These are phyloP conservation scores for Austrofundulus limnaeus DNA, from an alignment of 2,113 vertebrate species.

Conservation along the genomic window DNA sequence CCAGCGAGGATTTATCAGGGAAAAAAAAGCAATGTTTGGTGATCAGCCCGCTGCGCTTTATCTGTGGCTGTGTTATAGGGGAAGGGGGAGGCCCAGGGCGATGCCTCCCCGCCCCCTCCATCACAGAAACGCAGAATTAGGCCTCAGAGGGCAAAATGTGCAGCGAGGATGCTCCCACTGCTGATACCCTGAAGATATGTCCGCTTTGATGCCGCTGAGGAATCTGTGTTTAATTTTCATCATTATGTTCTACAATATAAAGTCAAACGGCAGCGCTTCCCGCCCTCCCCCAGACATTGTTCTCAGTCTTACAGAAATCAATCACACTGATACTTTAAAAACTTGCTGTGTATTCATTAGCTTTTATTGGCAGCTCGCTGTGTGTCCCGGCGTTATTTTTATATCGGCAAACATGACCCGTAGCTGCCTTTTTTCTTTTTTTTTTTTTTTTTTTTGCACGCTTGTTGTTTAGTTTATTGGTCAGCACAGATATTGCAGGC, in stretches of 20 bases:
- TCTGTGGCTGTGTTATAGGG: constrained; percentile 8
- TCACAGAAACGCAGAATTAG: constrained; percentile 16
- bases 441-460: constrained; percentile 1
- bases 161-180: constrained; percentile 40
- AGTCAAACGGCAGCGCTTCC: constrained; percentile 36
- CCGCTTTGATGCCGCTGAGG: constrained; percentile 40
- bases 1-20: constrained; percentile 48
- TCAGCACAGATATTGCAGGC: constrained; percentile 47
- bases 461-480: constrained; percentile 67
- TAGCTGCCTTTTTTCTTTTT: constrained; percentile 39
- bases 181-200: constrained; percentile 56
- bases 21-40: constrained; percentile 55
- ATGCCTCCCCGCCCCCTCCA: constrained; percentile 2
- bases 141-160: constrained; percentile 46
- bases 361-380: constrained; percentile 17
- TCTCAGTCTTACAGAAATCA: constrained; percentile 34
- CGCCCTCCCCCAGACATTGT: constrained; percentile 21
- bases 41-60: constrained; percentile 57
- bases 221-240: constrained; percentile 53
- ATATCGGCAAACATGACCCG: constrained; percentile 36
- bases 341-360: constrained; percentile 28
- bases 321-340: constrained; percentile 27
- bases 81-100: constrained; percentile 38
- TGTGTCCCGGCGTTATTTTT: constrained; percentile 24
- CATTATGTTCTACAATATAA: constrained; percentile 40